Evolutionary conservation across 1,140 invertebrate species (phyloP).

Genomic region (Metaphire vulgaris): DNA sequence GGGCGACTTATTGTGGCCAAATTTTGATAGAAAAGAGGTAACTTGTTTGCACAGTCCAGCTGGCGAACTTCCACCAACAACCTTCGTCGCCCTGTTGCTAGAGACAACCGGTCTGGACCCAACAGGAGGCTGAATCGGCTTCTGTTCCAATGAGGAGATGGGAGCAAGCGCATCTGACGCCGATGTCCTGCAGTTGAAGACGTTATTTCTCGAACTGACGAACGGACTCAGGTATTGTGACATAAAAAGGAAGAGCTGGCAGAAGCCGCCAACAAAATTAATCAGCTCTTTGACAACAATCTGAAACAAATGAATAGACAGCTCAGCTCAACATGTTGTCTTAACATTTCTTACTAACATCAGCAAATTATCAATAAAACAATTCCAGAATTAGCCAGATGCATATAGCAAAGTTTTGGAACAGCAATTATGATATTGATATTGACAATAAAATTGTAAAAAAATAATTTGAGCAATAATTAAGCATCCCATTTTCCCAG

Average conservation of each 20-base stretch:
- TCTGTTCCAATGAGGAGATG: neutral
- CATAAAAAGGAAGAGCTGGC: neutral
- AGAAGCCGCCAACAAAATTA: neutral
- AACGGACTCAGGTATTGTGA: neutral
- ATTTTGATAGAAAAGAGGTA: neutral
- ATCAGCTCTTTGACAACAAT: neutral
- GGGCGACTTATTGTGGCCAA: neutral
- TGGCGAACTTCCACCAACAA: neutral
- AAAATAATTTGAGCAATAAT: too few relatives aligned
- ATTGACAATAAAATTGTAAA: too few relatives aligned
- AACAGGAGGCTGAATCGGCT: neutral
- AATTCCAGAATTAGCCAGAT: too few relatives aligned
- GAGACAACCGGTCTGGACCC: neutral
- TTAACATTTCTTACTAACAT: too few relatives aligned
- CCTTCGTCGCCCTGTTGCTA: neutral
- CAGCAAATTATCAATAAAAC: too few relatives aligned
- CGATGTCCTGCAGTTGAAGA: neutral
- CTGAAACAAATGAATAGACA: too few relatives aligned
- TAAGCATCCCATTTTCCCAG: too few relatives aligned
- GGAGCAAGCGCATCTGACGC: neutral
- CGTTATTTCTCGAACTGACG: neutral
- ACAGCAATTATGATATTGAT: too few relatives aligned
- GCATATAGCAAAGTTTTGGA: too few relatives aligned
- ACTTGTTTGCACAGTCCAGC: neutral
- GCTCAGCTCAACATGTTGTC: too few relatives aligned